Evolutionary conservation across 2,113 vertebrate species (phyloP), one percentile per base, ranked within the genome.

Genomic region (Motacilla alba): DNA sequence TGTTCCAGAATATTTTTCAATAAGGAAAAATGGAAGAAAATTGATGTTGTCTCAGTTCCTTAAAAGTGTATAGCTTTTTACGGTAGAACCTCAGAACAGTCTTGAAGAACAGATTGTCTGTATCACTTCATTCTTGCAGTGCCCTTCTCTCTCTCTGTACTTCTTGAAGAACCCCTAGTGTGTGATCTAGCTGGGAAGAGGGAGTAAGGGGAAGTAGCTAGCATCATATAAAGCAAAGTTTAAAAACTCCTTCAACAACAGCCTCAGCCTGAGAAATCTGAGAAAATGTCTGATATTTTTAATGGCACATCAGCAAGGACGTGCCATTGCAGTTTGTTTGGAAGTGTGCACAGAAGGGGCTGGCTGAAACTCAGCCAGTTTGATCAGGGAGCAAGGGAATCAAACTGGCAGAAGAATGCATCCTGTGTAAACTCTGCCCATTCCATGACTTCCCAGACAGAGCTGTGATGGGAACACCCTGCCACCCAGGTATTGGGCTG

Each of bases 401-500:
- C 50, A 22, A 7, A 30, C 7, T 2, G 1, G 26, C 6, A 47
- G 49, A 46, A 24, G 7, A 8, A 11, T 0, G 0, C 11, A 24
- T 11, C 21, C n/a, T 31, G 10, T 47, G 18, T 18, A 47, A 72
- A 23, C n/a, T 82, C 43, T 44, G 37, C 37, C 33, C 33, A 5
- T 43, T 31, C 30, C 37, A 17, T 15, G 15, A 14, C 12, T 70
- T 52, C 15, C 18, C 33, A 41, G 33, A 17, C 10, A 52, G 50
- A 58, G 10, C 11, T 44, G 18, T 37, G 35, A 16, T 33, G 19
- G 52, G 27, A 58, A 15, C 31, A 43, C 0, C 1, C 35, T 58
- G 43, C 44, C 18, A 43, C 10, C 16, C 11, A 11, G 14, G 5
- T 39, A 28, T 0, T 60, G 43, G 35, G 28, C 43, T 44, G 8